Conservation (phyloP, 2,113 vertebrate species). For the Apistogramma diplotaenia region DNA sequence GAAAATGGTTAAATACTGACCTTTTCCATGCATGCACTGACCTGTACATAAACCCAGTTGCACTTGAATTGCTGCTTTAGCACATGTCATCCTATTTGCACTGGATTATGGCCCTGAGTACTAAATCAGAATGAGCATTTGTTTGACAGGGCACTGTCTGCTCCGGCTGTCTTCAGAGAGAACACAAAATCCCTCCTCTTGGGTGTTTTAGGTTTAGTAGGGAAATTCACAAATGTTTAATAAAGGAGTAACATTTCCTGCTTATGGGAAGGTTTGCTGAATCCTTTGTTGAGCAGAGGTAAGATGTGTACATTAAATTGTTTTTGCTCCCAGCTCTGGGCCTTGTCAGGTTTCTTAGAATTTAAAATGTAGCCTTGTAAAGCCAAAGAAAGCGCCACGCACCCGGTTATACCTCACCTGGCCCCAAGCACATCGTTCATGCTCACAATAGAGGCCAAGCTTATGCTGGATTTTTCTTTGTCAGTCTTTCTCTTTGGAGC, state of each 20-base stretch:
- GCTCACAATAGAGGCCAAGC: background rate
- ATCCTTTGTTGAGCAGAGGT: background rate
- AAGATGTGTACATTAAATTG: background rate
- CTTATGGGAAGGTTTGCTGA: background rate
- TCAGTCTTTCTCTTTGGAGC: background rate
- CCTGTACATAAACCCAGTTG: background rate
- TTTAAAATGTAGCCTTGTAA: background rate
- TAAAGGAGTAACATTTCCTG: background rate
- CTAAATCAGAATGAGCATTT: conserved; percentile 16
- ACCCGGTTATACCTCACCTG: background rate
- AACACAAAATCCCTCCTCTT: background rate
- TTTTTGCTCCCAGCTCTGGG: background rate
- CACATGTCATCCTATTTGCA: background rate
- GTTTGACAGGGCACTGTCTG: conserved; percentile 6
- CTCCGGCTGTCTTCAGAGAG: background rate
- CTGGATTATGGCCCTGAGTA: conserved; percentile 3
- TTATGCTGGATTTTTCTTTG: background rate
- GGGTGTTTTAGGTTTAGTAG: background rate
- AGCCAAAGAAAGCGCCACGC: background rate
- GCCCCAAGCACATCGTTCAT: background rate
- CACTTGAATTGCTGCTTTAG: background rate
- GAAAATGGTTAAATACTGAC: background rate
- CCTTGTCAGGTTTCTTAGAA: background rate
- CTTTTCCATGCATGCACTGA: background rate
- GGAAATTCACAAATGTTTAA: background rate